These are phyloP conservation scores for Lycocerus yunnanus DNA, from an alignment of 2,888 invertebrate genomes.

Conservation along the genomic window DNA sequence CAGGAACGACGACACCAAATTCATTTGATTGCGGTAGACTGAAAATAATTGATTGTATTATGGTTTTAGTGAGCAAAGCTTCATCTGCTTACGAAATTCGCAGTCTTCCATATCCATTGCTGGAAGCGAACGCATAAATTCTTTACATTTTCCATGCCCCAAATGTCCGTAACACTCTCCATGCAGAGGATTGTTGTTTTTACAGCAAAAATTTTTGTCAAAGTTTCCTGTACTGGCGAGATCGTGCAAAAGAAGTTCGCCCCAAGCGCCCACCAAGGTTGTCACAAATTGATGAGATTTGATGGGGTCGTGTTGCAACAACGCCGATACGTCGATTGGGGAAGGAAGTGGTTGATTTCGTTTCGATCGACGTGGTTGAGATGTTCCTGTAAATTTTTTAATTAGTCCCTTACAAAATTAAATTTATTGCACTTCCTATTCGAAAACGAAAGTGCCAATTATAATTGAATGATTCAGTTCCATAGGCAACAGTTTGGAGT, in stretches of 20 bases:
- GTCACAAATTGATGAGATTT: constrained; percentile 75
- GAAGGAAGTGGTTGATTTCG: constrained; percentile 66
- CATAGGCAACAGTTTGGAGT: neutral
- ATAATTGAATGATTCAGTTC: neutral
- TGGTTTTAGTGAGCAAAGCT: neutral
- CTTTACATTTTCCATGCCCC: constrained; percentile 60
- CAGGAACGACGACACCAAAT: constrained; percentile 79
- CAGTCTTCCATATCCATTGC: constrained; percentile 66
- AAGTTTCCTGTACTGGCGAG: constrained; percentile 70
- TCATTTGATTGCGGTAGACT: constrained; percentile 83
- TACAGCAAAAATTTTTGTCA: constrained; percentile 58
- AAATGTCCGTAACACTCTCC: constrained; percentile 61
- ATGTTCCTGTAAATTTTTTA: constrained; percentile 51
- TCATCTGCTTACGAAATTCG: constrained; percentile 62
- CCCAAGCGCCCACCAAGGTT: constrained; percentile 79
- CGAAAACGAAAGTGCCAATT: neutral
- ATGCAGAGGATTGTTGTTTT: constrained; percentile 51
- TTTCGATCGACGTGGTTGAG: constrained; percentile 58
- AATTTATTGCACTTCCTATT: neutral
- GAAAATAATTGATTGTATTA: constrained; percentile 27
- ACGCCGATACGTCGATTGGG: constrained; percentile 63
- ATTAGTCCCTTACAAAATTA: neutral
- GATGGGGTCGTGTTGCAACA: constrained; percentile 61
- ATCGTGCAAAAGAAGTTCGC: constrained; percentile 75
- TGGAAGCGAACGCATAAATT: constrained; percentile 74